phyloP scores from a whole-genome alignment of 2,113 vertebrate genomes.

The Copsychus sechellarum region DNA sequence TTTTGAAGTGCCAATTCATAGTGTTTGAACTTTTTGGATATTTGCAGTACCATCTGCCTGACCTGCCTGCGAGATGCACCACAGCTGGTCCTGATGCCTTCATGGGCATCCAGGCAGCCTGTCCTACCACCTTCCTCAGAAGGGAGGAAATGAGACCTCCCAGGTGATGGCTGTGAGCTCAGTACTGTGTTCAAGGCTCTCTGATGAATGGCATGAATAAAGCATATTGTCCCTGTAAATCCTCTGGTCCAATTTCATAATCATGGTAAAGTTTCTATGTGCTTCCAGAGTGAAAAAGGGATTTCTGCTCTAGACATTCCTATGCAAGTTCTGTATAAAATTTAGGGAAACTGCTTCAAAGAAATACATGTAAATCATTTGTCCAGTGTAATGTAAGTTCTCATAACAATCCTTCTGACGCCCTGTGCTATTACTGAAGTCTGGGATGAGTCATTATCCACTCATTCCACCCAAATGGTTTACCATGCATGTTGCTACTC shows the following conservation, averaged over 20 bases:
- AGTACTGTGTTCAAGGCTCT: not conserved
- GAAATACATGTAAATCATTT: not conserved
- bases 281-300: not conserved
- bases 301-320: not conserved
- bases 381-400: not conserved
- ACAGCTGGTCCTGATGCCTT: not conserved
- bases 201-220: not conserved
- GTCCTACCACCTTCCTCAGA: not conserved
- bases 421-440: not conserved
- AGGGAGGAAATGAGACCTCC: not conserved
- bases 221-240: not conserved
- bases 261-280: not conserved
- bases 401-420: not conserved
- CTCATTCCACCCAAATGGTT: not conserved
- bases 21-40: not conserved
- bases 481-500: accelerated
- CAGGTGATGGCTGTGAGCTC: not conserved
- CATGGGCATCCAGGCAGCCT: not conserved
- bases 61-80: not conserved
- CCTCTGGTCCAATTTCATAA: not conserved
- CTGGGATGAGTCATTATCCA: not conserved
- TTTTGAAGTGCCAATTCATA: not conserved
- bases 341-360: not conserved
- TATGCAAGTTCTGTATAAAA: not conserved
- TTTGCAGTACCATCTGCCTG: not conserved